Evolutionary conservation across 2,113 vertebrate species (phyloP).

Genomic region (Apeltes quadracus): DNA sequence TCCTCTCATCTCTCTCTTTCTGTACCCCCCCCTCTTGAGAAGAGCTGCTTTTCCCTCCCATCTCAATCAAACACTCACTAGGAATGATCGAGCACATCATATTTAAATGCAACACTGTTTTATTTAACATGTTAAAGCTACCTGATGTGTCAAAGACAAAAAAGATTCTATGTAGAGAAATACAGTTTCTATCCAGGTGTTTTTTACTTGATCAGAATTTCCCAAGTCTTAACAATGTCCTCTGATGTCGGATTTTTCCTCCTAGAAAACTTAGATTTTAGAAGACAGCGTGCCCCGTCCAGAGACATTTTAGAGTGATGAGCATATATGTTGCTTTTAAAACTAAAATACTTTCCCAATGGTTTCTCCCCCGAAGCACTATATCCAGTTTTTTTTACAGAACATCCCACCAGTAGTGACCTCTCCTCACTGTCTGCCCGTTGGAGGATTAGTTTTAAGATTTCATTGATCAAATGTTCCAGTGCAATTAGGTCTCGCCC

Average conservation of each 20-base stretch:
- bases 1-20: conserved; percentile 13
- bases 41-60: conserved; percentile 1
- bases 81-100: not conserved
- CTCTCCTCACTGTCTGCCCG: conserved; percentile 11
- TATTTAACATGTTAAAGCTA: conserved; percentile 18
- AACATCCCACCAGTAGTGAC: conserved; percentile 4
- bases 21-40: not conserved
- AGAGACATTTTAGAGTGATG: not conserved
- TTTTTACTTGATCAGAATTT: not conserved
- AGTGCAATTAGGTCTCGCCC: conserved; percentile 49
- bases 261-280: not conserved
- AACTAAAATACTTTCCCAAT: not conserved
- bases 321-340: conserved; percentile 3
- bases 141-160: not conserved
- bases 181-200: not conserved
- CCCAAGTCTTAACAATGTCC: not conserved
- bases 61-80: conserved; percentile 4
- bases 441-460: conserved; percentile 43
- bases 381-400: not conserved
- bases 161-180: not conserved
- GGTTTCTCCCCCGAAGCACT: not conserved
- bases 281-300: not conserved
- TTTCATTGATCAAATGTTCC: conserved; percentile 63
- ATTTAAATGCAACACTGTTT: conserved; percentile 38
- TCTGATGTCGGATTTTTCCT: not conserved